Percentiles rank a stretch among this genome's conserved stretches.
Conservation (phyloP, 2,113 vertebrate species). For the Sylvietta virens region DNA sequence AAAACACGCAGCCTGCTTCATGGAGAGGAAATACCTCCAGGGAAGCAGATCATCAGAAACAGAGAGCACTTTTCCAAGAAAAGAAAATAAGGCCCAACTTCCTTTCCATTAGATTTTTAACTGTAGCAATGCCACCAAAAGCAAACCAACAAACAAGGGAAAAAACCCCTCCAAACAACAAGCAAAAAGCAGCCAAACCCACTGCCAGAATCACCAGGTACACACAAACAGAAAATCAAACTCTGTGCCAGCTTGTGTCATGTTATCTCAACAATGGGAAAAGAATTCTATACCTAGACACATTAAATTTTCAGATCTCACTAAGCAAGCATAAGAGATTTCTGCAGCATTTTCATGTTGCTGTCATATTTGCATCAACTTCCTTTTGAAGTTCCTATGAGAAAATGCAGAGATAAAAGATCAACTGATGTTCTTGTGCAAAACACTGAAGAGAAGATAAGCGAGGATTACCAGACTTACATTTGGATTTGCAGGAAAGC, state of each 20-base stretch:
- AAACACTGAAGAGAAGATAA: neutral
- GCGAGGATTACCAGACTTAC: neutral
- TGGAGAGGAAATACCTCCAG: neutral
- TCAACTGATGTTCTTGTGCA: neutral
- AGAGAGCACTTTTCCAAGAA: neutral
- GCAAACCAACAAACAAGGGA: neutral
- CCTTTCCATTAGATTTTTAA: neutral
- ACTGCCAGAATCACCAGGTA: neutral
- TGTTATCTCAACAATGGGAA: neutral
- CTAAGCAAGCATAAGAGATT: neutral
- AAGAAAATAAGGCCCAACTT: neutral
- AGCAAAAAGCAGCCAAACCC: neutral
- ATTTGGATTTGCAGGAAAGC: neutral
- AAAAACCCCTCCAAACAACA: rapidly evolving
- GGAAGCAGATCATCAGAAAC: neutral
- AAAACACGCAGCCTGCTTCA: rapidly evolving
- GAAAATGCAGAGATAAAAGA: neutral
- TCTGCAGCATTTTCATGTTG: neutral
- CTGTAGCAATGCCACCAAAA: neutral
- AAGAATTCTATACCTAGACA: neutral
- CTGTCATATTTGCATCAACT: neutral
- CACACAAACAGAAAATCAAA: neutral
- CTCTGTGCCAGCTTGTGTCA: neutral
- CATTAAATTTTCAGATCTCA: neutral
- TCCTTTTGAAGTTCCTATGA: neutral